Base-by-base conservation (phyloP, 2,888 invertebrate genomes). In the Melinaea menophilus region DNA sequence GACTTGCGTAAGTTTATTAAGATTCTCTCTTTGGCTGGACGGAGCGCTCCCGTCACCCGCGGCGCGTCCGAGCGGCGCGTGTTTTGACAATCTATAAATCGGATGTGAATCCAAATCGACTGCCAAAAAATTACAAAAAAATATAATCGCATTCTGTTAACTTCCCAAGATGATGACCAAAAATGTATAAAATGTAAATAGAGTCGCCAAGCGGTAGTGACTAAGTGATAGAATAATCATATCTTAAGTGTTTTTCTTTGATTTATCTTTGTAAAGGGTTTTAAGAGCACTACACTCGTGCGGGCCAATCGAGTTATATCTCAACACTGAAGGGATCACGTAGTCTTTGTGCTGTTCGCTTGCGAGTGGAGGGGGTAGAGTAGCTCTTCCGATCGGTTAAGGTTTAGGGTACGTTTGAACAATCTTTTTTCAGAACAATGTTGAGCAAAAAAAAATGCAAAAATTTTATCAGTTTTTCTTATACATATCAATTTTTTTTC, bases 291-390 rank as follows among this genome's bases (percentile, higher is more conserved):
- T 63, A 78, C 78, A 78, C 80, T 81, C 79, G 79, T 73, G 86
- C 80, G 88, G 88, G 87, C 88, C 88, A 88, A 88, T 80, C 79
- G 87, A 86, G 85, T 80, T 80, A 82, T 86, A 84, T 83, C 84
- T 86, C 85, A 77, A 78, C 71, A 82, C 80, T 80, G 82, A 86
- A 81, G 88, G 88, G 88, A 88, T 81, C 88, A 88, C 82, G 61
- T 81, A 75, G 82, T 86, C 86, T 84, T 51, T 51, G 31, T 31
- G 51, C 67, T 55, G 63, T 54, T 60, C 63, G 65, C 68, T 64
- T 65, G 37, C 58, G 45, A 45, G 48, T 47, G 59, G 58, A 48
- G 55, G 46, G 57, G n/a, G 11, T 62, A 62, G 47, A 37, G 55
- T 34, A 59, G 56, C 48, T 56, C 35, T 68, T 63, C 51, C 51